A percentile compares a stretch with the other conserved stretches of the same genome.
Evolutionary conservation across 2,888 invertebrate species (phyloP).

Genomic region (Euspilapteryx auroguttella): DNA sequence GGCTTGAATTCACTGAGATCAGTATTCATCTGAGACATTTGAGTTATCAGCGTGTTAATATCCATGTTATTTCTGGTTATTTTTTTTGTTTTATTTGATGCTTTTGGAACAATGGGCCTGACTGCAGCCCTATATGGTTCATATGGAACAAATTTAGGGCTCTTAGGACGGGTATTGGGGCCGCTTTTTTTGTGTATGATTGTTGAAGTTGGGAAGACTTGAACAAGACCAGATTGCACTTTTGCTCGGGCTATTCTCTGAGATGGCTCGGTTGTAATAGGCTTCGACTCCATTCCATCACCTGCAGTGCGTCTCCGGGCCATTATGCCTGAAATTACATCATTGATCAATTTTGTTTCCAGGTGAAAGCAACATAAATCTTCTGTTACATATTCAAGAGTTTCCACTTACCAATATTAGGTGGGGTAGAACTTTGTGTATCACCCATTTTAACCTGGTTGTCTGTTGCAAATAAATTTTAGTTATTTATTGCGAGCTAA

Average conservation of each 20-base stretch:
- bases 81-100: slow-evolving; percentile 31
- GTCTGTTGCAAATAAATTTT: too few species aligned
- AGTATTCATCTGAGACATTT: slow-evolving; percentile 71
- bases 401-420: too few species aligned
- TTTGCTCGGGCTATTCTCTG: slow-evolving; percentile 10
- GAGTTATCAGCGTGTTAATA: slow-evolving; percentile 67
- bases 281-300: slow-evolving; percentile 80
- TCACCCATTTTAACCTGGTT: too few species aligned
- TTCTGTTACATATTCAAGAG: too few species aligned
- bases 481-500: too few species aligned
- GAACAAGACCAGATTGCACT: slow-evolving; percentile 16
- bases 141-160: slow-evolving; percentile 85
- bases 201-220: slow-evolving; percentile 63
- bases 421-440: too few species aligned
- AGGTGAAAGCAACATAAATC: too few species aligned
- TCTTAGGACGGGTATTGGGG: slow-evolving; percentile 57
- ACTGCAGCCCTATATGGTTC: slow-evolving; percentile 88
- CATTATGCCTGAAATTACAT: too few species aligned
- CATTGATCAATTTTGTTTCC: too few species aligned
- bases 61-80: slow-evolving; percentile 62
- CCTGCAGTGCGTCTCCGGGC: slow-evolving; percentile 74
- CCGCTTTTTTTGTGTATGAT: slow-evolving; percentile 59
- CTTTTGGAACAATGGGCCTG: slow-evolving; percentile 69
- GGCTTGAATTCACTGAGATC: slow-evolving; percentile 64
- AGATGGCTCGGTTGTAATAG: slow-evolving; percentile 25